Conservation (phyloP, 2,888 invertebrate genomes). For the Heliconius cydno region DNA sequence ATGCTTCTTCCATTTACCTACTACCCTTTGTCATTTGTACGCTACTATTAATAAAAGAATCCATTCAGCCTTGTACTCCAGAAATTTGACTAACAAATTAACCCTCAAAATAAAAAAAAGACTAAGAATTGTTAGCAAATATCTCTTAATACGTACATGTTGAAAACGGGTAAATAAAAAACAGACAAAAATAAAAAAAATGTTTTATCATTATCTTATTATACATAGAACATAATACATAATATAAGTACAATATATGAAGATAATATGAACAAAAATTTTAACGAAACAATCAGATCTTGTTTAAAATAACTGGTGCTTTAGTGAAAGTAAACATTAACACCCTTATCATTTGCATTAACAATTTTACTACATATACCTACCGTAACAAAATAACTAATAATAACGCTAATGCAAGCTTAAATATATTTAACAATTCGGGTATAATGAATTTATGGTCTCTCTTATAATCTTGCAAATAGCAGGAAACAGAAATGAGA, state of each 20-base stretch:
- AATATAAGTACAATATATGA: constrained; percentile 16
- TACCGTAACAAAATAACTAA: neutral
- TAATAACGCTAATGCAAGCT: neutral
- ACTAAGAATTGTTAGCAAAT: too few species aligned
- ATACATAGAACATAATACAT: neutral
- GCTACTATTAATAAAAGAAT: too few species aligned
- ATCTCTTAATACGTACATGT: too few species aligned
- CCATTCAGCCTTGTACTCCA: too few species aligned
- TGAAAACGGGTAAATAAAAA: neutral
- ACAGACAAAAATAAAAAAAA: neutral
- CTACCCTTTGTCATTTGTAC: neutral
- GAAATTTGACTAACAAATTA: too few species aligned
- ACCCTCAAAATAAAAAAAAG: too few species aligned
- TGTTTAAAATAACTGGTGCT: constrained; percentile 19
- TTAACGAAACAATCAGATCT: constrained; percentile 22
- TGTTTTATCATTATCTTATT: constrained; percentile 12
- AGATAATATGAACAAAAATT: neutral
- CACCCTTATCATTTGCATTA: constrained; percentile 9
- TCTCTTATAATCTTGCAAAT: neutral
- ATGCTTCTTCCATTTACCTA: neutral
- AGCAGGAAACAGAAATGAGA: neutral
- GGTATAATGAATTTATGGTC: neutral
- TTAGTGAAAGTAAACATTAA: constrained; percentile 11
- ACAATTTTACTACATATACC: neutral
- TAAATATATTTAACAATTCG: neutral